Evolutionary conservation across 2,888 invertebrate species (phyloP), one percentile per base, ranked within the genome.

Genomic region (Agriopis leucophaearia): DNA sequence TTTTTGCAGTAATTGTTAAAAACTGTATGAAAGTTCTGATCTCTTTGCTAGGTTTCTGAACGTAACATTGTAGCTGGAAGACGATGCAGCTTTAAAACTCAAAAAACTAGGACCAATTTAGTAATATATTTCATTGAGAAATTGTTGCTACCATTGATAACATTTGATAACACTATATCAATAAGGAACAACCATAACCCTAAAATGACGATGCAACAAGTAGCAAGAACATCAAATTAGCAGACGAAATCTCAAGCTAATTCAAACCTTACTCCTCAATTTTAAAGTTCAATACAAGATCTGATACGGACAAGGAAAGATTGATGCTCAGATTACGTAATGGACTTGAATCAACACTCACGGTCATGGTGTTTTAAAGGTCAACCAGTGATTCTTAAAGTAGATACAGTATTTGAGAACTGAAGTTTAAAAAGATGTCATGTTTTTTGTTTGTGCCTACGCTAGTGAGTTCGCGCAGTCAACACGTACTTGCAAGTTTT

Each of bases 361-460:
- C 87, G 92, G 90, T 91, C 92, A 92, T 81, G 90, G 90, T 81
- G 83, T 85, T 82, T 83, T 82, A 83, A 89, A 91, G 91, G 90
- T 90, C 91, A 86, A 81, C 84, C 78, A 80, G 78, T 84, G 81
- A 79, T 79, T 81, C 74, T 79, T 80, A 75, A 77, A 81, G 81
- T 79, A 79, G 80, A 80, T 81, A 81, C 84, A 82, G 79, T 76
- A 74, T 76, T 74, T 66, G 66, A 62, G 57, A 72, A 64, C 76
- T 66, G 69, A 71, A 67, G 40, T 36, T 44, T 27, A 38, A 40
- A 36, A 57, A 69, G 52, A 63, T 64, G 63, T 66, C 35, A 36
- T 35, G 54, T 63, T 68, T 69, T 64, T 64, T 35, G 45, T 38
- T 18, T 45, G 36, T 36, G 35, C 51, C 60, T 35, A 60, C 50